Evolutionary conservation across 2,113 vertebrate species (phyloP).

Genomic region (Boulengeromyrus knoepffleri): DNA sequence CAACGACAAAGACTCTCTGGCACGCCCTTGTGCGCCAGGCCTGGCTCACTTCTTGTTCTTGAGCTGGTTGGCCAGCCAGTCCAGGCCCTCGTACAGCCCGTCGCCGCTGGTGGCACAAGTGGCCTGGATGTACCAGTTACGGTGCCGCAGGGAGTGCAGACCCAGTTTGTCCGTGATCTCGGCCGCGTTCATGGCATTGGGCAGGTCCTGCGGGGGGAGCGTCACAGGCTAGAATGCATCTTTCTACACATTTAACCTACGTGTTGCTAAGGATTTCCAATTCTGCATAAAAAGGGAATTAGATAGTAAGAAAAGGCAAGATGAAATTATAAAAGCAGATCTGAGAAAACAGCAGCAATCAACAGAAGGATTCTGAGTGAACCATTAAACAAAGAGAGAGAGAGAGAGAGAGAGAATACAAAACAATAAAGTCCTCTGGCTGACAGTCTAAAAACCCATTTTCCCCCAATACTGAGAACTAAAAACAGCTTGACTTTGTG

Average conservation of each 20-base stretch:
- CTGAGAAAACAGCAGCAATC: background rate
- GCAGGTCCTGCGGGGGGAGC: slow-evolving; percentile 70
- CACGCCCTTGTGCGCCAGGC: background rate
- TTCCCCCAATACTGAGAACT: background rate
- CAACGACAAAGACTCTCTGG: background rate
- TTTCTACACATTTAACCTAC: background rate
- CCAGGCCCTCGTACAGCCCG: slow-evolving; percentile 89
- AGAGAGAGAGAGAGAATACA: background rate
- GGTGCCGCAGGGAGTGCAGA: slow-evolving; percentile 88
- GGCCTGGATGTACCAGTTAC: slow-evolving; percentile 98
- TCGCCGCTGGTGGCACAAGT: slow-evolving; percentile 95
- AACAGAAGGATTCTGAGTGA: background rate
- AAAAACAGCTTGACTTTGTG: background rate
- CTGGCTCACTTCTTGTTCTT: slow-evolving; percentile 90
- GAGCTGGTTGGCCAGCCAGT: slow-evolving; percentile 97
- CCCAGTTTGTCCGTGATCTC: slow-evolving; percentile 97
- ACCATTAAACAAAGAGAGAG: background rate
- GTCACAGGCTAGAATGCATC: background rate
- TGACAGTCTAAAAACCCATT: background rate
- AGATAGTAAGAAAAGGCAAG: background rate
- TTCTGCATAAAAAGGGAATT: too few species aligned
- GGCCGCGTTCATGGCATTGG: slow-evolving; percentile 93
- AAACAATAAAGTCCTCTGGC: background rate
- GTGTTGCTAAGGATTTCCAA: background rate
- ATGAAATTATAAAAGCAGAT: background rate